These are phyloP conservation scores for Ambastaia sidthimunki DNA, from an alignment of 2,797 vertebrate species.

Conservation along the genomic window DNA sequence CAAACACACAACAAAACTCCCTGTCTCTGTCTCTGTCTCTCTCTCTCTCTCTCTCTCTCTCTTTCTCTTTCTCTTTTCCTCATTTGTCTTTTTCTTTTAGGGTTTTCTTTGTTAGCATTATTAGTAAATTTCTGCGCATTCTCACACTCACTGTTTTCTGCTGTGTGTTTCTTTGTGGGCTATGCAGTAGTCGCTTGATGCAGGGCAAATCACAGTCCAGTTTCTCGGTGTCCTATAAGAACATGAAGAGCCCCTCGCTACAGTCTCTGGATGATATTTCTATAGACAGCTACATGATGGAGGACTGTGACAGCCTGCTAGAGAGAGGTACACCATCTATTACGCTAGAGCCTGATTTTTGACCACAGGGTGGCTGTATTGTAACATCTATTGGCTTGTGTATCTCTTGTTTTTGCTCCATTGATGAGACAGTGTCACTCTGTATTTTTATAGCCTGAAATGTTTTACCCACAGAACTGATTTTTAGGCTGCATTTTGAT, in stretches of 20 bases:
- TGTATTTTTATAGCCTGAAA: not conserved
- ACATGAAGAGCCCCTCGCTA: slow-evolving; percentile 93
- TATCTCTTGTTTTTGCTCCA: not conserved
- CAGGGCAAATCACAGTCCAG: slow-evolving; percentile 88
- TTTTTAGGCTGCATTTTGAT: not conserved
- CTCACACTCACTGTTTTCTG: not conserved
- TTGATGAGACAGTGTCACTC: not conserved
- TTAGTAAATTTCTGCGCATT: not conserved
- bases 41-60: not conserved
- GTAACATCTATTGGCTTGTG: slow-evolving; percentile 14
- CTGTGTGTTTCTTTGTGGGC: slow-evolving; percentile 6
- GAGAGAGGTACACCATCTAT: slow-evolving; percentile 82
- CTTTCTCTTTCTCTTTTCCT: not conserved
- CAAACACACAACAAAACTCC: not conserved
- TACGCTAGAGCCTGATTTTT: not conserved
- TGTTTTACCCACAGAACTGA: not conserved
- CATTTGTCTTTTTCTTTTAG: not conserved
- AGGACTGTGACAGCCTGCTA: slow-evolving; percentile 89
- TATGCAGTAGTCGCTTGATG: slow-evolving; percentile 86
- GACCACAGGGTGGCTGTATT: slow-evolving; percentile 70
- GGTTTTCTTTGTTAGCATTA: not conserved
- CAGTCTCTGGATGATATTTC: slow-evolving; percentile 94
- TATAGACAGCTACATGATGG: slow-evolving; percentile 91
- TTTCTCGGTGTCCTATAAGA: slow-evolving; percentile 90
- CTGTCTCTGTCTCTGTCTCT: too few species aligned